Evolutionary conservation across 1,140 invertebrate species (phyloP), one percentile per base, ranked within the genome.

Genomic region (Proales similis): DNA sequence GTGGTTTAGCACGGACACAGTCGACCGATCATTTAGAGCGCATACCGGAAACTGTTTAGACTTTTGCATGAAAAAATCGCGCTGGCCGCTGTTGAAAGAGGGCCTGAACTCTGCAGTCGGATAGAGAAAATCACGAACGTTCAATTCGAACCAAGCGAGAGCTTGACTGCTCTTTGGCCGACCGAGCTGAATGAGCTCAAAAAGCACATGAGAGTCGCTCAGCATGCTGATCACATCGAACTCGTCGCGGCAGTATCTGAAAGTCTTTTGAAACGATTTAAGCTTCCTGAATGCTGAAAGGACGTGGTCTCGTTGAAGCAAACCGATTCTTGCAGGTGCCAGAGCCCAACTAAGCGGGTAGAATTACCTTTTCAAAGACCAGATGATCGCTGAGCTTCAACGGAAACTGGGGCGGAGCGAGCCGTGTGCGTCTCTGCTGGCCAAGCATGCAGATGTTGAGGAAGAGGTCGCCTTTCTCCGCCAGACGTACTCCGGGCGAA

Each of bases 401-500:
- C 17, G 74, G 74, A 61, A 75, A 74, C 9, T 70, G 61, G 19
- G 72, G 69, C 12, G 64, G 51, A 4, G 68, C 63, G 12, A 71
- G 66, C 4, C 65, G 63, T 9, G 72, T 74, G 63, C 70, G 70
- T 65, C 67, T 68, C 51, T 73, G 70, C 51, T 74, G 70, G 29
- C 69, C 70, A 65, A 75, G 70, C 30, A 74, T 42, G 49, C 68
- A 70, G 2, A 75, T 66, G 53, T 70, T 74, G 6, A 75, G 45
- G 62, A 74, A 75, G 6, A 70, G 47, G 65, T 72, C 69, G 63
- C 74, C 72, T 60, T 68, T 69, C 49, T 71, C 72, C 17, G 69
- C 68, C 38, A 75, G 63, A 69, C 74, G 74, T 7, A 71, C 68
- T 5, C 74, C 74, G 39, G 74, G 74, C 45, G 71, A 71, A 43